phyloP scores from a whole-genome alignment of 1,140 invertebrate genomes.

The Atopsyche davidsoni region DNA sequence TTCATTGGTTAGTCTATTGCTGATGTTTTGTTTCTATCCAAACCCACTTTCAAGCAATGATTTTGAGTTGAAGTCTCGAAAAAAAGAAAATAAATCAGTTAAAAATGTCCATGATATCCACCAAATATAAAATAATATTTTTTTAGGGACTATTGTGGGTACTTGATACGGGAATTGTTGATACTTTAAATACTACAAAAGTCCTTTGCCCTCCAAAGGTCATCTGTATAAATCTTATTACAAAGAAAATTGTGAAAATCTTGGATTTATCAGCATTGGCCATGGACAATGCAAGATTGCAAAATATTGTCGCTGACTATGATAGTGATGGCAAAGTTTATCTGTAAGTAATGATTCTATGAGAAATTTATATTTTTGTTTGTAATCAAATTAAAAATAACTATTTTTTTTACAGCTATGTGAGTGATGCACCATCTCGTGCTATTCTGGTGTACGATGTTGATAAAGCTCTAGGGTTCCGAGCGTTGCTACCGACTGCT shows the following conservation, averaged over 20 bases:
- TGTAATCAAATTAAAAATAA: background rate
- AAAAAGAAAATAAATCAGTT: too few relatives aligned
- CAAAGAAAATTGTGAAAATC: slow-evolving; percentile 51
- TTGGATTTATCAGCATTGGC: slow-evolving; percentile 51
- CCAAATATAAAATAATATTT: background rate
- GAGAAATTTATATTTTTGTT: background rate
- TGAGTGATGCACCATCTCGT: slow-evolving; percentile 56
- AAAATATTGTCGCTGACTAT: slow-evolving; percentile 51
- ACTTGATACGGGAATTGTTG: slow-evolving; percentile 53
- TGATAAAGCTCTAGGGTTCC: slow-evolving; percentile 49
- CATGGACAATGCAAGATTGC: slow-evolving; percentile 45
- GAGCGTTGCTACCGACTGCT: slow-evolving; percentile 52
- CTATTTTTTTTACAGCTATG: slow-evolving; percentile 46
- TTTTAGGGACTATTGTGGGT: slow-evolving; percentile 52
- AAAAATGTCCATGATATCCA: too few relatives aligned
- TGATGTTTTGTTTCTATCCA: too few relatives aligned
- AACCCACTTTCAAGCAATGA: too few relatives aligned
- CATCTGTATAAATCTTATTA: slow-evolving; percentile 49
- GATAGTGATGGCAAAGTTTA: slow-evolving; percentile 38
- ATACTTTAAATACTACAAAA: slow-evolving; percentile 47
- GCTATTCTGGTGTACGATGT: slow-evolving; percentile 61
- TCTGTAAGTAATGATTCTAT: slow-evolving; percentile 20
- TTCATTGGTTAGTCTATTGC: too few relatives aligned
- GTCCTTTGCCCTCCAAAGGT: slow-evolving; percentile 52
- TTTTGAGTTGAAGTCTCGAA: too few relatives aligned